phyloP scores from a whole-genome alignment of 1,140 invertebrate genomes.

The Drosophila nannoptera region DNA sequence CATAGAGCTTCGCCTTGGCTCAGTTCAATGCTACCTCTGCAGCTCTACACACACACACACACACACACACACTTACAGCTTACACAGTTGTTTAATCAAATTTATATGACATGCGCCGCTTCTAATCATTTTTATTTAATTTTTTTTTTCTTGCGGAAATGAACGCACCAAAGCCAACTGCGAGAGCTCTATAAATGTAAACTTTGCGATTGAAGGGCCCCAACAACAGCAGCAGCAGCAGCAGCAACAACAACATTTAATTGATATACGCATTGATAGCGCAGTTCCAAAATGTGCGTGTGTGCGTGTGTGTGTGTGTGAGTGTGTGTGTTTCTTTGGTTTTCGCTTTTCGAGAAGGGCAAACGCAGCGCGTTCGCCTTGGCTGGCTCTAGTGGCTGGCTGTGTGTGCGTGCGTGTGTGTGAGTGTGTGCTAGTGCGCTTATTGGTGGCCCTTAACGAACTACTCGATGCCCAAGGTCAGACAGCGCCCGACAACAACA shows the following conservation, averaged over 20 bases:
- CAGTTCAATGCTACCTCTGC: slow-evolving; percentile 41
- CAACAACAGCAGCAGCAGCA: slow-evolving; percentile 39
- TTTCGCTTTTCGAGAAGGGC: slow-evolving; percentile 37
- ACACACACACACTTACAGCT: background rate
- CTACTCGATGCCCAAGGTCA: slow-evolving; percentile 42
- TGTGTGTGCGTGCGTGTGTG: background rate
- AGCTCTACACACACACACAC: slow-evolving; percentile 9
- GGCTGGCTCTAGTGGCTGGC: slow-evolving; percentile 3
- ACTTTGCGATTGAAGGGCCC: slow-evolving; percentile 64
- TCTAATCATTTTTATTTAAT: slow-evolving; percentile 35
- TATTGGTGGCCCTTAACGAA: slow-evolving; percentile 44
- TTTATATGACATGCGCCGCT: slow-evolving; percentile 8
- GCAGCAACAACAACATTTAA: slow-evolving; percentile 47
- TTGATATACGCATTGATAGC: slow-evolving; percentile 71
- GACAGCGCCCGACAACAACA: slow-evolving; percentile 21
- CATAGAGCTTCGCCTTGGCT: slow-evolving; percentile 26
- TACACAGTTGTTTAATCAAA: slow-evolving; percentile 29
- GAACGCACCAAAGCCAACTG: slow-evolving; percentile 37
- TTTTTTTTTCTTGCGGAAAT: slow-evolving; percentile 58
- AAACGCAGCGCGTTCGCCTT: slow-evolving; percentile 35
- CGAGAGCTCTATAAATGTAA: slow-evolving; percentile 43
- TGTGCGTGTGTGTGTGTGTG: too few species aligned
- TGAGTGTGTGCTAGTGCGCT: slow-evolving; percentile 29
- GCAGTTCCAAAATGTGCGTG: slow-evolving; percentile 13
- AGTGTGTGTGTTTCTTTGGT: background rate